Evolutionary conservation across 2,113 vertebrate species (phyloP), one percentile per base, ranked within the genome.

Genomic region (Numenius arquata): DNA sequence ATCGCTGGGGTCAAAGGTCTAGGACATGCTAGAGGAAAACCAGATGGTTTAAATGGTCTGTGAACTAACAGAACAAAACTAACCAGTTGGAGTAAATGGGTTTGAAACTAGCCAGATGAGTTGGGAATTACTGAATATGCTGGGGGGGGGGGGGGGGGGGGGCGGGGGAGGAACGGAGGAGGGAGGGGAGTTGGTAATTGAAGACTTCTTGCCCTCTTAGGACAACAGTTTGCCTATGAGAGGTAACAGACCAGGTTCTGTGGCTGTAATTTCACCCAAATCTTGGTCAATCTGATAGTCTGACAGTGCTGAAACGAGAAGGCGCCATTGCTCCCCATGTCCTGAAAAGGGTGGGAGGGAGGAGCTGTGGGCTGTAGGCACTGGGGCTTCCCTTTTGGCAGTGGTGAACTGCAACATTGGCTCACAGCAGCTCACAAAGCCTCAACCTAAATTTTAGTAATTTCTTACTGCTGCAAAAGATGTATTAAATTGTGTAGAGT

Each of bases 71-170:
- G 91, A 82, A 87, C 34, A 82, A 82, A 96, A 91, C 93, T 65
- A 95, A 95, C 91, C 77, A 48, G 77, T 91, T 93, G 87, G 74
- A 85, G 66, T 93, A 95, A 91, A 85, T 2, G 25, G 62, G 15
- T 89, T 96, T 96, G 94, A 97, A 95, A 85, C 73, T 96, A 97
- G 26, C 94, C 96, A 97, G 96, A 95, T 85, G 56, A 96, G 62
- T 25, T 79, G 56, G 53, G 66, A 96, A 95, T 92, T 95, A 47
- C 56, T 61, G 65, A 91, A 55, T 89, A 25, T 70, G 74, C 43
- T 53, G 20, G 23, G 21, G 1, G 10, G 75, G 22, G 40, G 40
- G 40, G 40, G 40, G 40, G 40, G 40, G 40, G 47, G 48, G 48
- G 40, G 40, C 9, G 40, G 40, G 40, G 40, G 47, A 22, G 48